Conservation (phyloP, 2,888 invertebrate species). For the Cephalotes varians region DNA sequence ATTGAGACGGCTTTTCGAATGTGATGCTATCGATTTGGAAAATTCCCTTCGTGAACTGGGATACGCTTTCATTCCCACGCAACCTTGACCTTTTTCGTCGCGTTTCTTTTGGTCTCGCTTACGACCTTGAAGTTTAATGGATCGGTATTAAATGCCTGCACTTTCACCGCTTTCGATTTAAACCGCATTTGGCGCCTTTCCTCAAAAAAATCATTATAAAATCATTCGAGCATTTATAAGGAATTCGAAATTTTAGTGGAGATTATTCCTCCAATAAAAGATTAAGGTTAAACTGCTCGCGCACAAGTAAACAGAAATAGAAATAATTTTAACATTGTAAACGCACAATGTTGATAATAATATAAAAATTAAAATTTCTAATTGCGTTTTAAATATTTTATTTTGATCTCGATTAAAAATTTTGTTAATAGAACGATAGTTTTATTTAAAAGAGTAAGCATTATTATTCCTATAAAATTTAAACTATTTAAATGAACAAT, state of each 20-base stretch:
- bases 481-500: too few relatives aligned
- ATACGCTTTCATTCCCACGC: conserved; percentile 76
- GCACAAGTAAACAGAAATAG: neutral
- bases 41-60: conserved; percentile 70
- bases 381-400: neutral
- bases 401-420: neutral
- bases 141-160: conserved; percentile 35
- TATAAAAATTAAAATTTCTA: neutral
- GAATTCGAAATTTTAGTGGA: conserved; percentile 9
- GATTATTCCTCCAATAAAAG: neutral
- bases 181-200: conserved; percentile 35
- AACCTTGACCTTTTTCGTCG: conserved; percentile 68
- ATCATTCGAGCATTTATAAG: neutral
- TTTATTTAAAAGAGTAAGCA: neutral
- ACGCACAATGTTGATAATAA: neutral
- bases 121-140: conserved; percentile 59
- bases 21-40: conserved; percentile 66
- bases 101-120: conserved; percentile 49
- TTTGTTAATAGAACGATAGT: neutral
- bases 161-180: conserved; percentile 64
- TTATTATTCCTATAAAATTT: neutral
- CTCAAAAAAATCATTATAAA: conserved; percentile 21
- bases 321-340: neutral
- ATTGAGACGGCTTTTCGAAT: conserved; percentile 62
- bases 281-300: neutral